phyloP scores from a whole-genome alignment of 2,113 vertebrate genomes.

The Nesoenas mayeri region DNA sequence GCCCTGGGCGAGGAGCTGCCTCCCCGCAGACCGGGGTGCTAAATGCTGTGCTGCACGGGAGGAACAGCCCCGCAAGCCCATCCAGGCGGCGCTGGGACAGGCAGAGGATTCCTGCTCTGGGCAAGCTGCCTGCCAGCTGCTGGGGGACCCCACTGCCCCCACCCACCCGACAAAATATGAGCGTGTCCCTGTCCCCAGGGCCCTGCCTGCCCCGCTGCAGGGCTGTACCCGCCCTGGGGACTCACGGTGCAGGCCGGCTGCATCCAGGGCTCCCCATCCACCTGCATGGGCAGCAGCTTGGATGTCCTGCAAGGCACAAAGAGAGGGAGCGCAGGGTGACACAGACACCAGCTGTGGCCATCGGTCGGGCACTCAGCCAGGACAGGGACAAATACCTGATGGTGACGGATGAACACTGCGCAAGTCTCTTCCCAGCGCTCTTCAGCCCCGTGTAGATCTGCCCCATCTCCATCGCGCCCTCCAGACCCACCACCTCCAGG shows the following conservation, averaged over 20 bases:
- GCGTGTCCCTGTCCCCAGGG: too few relatives aligned
- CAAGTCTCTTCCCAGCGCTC: constrained; percentile 90
- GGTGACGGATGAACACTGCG: constrained; percentile 88
- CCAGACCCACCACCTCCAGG: constrained; percentile 93
- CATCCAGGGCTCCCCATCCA: constrained; percentile 98
- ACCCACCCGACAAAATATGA: too few relatives aligned
- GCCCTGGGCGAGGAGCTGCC: rapidly evolving
- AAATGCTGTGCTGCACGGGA: background rate
- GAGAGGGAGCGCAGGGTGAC: background rate
- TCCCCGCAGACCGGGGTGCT: rapidly evolving
- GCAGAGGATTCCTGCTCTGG: background rate
- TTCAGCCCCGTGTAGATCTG: constrained; percentile 98
- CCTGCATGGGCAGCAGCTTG: constrained; percentile 94
- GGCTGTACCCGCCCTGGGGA: background rate
- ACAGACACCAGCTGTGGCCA: rapidly evolving
- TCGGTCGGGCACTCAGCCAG: rapidly evolving
- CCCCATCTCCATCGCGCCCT: constrained; percentile 96
- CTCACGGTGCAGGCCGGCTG: constrained; percentile 92
- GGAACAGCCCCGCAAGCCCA: rapidly evolving
- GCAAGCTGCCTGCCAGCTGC: background rate
- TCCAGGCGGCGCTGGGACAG: background rate
- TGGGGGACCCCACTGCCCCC: background rate
- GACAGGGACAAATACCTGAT: constrained; percentile 81
- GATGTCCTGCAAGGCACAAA: constrained; percentile 80
- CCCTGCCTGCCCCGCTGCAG: background rate